Percentiles rank a stretch among this genome's conserved stretches.
phyloP scores from a whole-genome alignment of 2,113 vertebrate species.

The Anas platyrhynchos region DNA sequence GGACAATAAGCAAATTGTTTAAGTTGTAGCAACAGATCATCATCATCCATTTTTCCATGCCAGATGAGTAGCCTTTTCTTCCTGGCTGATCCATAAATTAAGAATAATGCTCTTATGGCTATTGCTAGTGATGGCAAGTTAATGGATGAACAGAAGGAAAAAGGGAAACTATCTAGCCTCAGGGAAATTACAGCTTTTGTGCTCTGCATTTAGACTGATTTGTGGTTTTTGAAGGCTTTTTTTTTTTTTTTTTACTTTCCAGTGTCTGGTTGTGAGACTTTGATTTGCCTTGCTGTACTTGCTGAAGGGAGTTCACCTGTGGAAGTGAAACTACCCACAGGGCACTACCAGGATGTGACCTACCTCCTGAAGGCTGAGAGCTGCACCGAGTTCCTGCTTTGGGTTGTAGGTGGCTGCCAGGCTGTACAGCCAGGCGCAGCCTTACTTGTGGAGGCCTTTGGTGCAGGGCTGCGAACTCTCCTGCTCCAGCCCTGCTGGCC shows the following conservation, averaged over 20 bases:
- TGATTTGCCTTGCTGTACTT: background rate
- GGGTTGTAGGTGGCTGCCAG: background rate
- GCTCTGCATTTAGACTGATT: background rate
- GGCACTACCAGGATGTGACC: accelerated
- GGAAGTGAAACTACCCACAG: background rate
- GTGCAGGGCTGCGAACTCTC: accelerated
- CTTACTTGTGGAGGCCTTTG: background rate
- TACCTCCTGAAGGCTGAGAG: background rate
- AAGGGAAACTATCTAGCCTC: background rate
- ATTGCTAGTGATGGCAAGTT: background rate
- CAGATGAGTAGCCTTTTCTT: background rate
- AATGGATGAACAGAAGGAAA: background rate
- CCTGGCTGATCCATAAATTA: background rate
- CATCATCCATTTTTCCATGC: background rate
- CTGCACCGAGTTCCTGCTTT: background rate
- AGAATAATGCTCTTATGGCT: background rate
- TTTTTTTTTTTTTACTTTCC: background rate
- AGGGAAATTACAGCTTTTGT: background rate
- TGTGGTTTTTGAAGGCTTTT: background rate
- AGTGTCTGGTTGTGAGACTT: background rate
- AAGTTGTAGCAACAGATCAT: background rate
- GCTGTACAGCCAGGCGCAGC: no score
- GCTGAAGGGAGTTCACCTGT: background rate
- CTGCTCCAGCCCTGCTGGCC: background rate
- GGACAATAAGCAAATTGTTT: background rate